A percentile compares a stretch with the other conserved stretches of the same genome.
phyloP scores from a whole-genome alignment of 2,797 vertebrate species.

The Hippoglossus hippoglossus region DNA sequence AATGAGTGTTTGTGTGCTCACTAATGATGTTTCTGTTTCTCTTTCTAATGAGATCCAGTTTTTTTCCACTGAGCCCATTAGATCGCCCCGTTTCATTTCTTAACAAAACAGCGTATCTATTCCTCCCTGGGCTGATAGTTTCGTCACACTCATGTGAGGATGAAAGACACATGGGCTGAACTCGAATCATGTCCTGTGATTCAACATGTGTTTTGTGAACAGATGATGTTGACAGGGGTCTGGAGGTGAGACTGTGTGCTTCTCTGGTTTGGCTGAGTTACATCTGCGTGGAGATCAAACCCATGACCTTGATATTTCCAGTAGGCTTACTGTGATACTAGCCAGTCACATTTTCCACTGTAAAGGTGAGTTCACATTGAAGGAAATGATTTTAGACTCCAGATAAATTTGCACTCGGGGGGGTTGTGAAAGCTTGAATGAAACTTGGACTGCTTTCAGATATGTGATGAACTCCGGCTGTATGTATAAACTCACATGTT shows the following conservation, averaged over 20 bases:
- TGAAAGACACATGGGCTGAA: constrained; percentile 22
- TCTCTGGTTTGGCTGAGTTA: background rate
- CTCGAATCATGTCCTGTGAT: constrained; percentile 10
- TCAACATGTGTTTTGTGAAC: constrained; percentile 10
- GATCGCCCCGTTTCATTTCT: constrained; percentile 51
- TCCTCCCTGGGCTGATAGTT: constrained; percentile 33
- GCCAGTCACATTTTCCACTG: background rate
- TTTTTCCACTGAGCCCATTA: constrained; percentile 66
- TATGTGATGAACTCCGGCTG: no score
- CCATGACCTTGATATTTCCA: background rate
- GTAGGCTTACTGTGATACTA: background rate
- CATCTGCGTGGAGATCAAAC: background rate
- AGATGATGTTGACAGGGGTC: background rate
- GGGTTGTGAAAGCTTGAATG: background rate
- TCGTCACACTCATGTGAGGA: constrained; percentile 7
- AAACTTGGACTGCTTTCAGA: background rate
- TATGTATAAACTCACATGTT: no score
- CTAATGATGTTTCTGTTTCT: constrained; percentile 78
- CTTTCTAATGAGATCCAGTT: constrained; percentile 64
- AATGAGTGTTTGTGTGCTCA: constrained; percentile 81
- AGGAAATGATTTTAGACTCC: background rate
- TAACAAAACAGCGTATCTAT: constrained; percentile 46
- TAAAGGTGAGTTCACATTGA: background rate
- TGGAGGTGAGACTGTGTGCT: background rate
- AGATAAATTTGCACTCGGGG: no score